phyloP scores from a whole-genome alignment of 1,140 invertebrate genomes.

The Paraescarpia echinospica region DNA sequence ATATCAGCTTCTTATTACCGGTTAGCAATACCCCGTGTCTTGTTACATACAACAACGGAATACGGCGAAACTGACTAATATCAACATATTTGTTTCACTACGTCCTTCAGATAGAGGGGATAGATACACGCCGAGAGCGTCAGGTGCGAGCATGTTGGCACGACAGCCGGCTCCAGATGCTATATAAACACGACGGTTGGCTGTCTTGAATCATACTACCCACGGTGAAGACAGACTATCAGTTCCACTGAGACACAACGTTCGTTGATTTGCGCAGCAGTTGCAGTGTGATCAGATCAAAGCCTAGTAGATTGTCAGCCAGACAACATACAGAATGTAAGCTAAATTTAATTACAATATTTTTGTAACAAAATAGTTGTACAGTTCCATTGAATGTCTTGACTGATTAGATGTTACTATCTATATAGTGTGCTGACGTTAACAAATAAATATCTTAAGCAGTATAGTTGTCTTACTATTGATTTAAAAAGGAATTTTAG shows the following conservation, averaged over 20 bases:
- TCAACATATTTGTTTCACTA: not conserved
- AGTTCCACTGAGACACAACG: not conserved
- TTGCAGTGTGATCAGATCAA: not conserved
- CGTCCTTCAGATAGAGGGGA: not conserved
- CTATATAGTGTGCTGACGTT: too few relatives aligned
- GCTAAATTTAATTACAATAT: too few relatives aligned
- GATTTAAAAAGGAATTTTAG: not conserved
- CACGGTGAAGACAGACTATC: not conserved
- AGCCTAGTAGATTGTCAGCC: not conserved
- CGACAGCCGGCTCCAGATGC: not conserved
- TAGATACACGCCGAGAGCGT: not conserved
- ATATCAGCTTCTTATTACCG: not conserved
- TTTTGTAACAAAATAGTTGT: too few relatives aligned
- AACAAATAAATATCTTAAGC: too few relatives aligned
- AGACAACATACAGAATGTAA: too few relatives aligned
- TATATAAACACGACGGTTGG: not conserved
- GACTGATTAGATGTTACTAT: too few relatives aligned
- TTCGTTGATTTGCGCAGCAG: not conserved
- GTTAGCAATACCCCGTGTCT: not conserved
- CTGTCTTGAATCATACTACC: not conserved
- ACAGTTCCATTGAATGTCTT: too few relatives aligned
- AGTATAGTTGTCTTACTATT: not conserved
- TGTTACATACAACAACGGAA: not conserved
- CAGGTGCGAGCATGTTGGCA: not conserved
- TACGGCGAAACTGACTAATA: too few relatives aligned